Conservation (phyloP, 2,888 invertebrate species). For the Apodemia duryi region DNA sequence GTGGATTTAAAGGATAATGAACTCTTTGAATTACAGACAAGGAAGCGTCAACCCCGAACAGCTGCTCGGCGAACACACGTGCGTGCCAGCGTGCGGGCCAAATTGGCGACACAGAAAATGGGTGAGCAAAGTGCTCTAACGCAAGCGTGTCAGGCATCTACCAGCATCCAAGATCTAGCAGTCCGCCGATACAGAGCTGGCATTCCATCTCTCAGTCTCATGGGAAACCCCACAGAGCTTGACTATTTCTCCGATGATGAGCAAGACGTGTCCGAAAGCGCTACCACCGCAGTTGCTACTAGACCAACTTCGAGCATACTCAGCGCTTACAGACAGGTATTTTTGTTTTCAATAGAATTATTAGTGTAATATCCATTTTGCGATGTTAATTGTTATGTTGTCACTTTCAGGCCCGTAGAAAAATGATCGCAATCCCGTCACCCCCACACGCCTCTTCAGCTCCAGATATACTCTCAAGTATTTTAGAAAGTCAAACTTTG, state of each 20-base stretch:
- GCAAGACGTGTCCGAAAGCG: conserved; percentile 41
- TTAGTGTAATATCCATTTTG: background rate
- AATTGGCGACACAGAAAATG: conserved; percentile 40
- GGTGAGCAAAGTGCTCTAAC: conserved; percentile 21
- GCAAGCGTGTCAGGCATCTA: conserved; percentile 20
- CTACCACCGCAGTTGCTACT: conserved; percentile 58
- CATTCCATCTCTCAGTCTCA: conserved; percentile 66
- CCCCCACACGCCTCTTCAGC: conserved; percentile 62
- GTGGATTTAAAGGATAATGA: no score
- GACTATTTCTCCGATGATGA: conserved; percentile 83
- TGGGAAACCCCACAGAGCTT: conserved; percentile 83
- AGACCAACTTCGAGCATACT: conserved; percentile 65
- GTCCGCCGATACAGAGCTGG: conserved; percentile 41
- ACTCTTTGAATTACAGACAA: conserved; percentile 35
- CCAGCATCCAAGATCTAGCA: conserved; percentile 31
- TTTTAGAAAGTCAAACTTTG: conserved; percentile 84
- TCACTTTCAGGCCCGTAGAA: conserved; percentile 62
- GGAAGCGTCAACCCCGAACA: conserved; percentile 55
- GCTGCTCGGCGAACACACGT: conserved; percentile 63
- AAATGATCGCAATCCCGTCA: conserved; percentile 61
- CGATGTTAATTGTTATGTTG: background rate
- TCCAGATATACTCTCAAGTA: conserved; percentile 83
- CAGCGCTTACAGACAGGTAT: conserved; percentile 64
- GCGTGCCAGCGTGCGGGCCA: conserved; percentile 58
- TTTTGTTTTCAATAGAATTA: background rate